Conservation (phyloP, 2,888 invertebrate species). For the Syrista parreyssii region DNA sequence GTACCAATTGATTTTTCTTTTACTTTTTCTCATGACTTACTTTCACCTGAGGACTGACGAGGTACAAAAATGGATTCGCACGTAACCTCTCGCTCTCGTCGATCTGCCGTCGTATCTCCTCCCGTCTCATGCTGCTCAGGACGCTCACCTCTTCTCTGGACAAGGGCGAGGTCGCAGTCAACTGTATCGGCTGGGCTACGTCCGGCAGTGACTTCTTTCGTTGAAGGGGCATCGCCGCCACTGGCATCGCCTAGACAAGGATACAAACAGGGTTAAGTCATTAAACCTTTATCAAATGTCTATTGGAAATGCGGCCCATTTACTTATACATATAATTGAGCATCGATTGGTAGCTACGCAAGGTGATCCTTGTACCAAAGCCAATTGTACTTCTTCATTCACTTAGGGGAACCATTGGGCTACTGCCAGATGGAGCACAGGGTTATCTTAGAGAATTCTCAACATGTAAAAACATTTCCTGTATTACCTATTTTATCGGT, state of each 20-base stretch:
- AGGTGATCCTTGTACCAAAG: not conserved
- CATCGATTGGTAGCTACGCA: not conserved
- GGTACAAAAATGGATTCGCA: slow-evolving; percentile 94
- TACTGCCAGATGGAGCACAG: not conserved
- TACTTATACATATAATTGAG: not conserved
- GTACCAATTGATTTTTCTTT: too few species aligned
- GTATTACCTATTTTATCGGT: not conserved
- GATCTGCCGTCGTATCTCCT: slow-evolving; percentile 91
- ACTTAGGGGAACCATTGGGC: not conserved
- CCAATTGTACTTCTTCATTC: not conserved
- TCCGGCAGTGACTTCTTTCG: slow-evolving; percentile 98
- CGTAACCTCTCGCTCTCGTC: slow-evolving; percentile 92
- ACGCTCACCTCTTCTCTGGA: slow-evolving; percentile 95
- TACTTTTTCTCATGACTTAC: slow-evolving; percentile 68
- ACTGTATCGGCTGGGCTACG: slow-evolving; percentile 79
- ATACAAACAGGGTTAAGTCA: slow-evolving; percentile 18
- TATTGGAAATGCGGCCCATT: not conserved
- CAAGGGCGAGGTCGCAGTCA: slow-evolving; percentile 85
- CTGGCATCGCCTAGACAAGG: slow-evolving; percentile 78
- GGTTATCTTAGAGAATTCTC: too few species aligned
- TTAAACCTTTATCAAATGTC: not conserved
- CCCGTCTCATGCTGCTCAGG: slow-evolving; percentile 92
- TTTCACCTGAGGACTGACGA: slow-evolving; percentile 98
- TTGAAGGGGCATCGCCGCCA: slow-evolving; percentile 80
- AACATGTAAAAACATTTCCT: too few species aligned